Conservation (phyloP, 2,888 invertebrate species). For the Polydrusus pterygomalis region DNA sequence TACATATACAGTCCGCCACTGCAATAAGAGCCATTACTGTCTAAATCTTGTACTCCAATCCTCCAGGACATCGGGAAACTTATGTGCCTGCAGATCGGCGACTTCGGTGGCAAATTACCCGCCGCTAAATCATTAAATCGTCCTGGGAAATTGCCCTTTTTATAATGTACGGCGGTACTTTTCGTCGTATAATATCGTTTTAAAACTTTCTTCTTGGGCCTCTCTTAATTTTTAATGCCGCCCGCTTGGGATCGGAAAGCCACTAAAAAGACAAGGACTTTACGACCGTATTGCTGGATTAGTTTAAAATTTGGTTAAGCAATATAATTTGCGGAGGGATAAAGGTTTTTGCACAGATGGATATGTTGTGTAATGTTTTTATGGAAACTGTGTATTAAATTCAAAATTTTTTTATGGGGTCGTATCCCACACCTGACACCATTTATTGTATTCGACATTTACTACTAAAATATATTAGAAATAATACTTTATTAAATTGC, state of each 20-base stretch:
- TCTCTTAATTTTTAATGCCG: slow-evolving; percentile 32
- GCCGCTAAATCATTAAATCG: slow-evolving; percentile 28
- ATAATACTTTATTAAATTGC: no score
- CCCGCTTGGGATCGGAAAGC: slow-evolving; percentile 3
- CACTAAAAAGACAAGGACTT: slow-evolving; percentile 3
- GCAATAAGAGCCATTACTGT: not conserved
- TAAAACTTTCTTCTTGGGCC: slow-evolving; percentile 23
- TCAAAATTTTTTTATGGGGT: no score
- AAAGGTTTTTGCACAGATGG: not conserved
- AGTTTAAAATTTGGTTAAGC: not conserved
- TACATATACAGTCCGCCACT: not conserved
- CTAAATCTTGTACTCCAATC: slow-evolving; percentile 19
- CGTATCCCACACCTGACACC: no score
- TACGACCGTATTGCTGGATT: not conserved
- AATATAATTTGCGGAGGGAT: not conserved
- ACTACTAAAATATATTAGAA: no score
- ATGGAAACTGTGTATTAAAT: no score
- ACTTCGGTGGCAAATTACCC: slow-evolving; percentile 19
- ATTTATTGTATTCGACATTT: no score
- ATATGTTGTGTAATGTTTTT: no score
- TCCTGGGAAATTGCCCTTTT: slow-evolving; percentile 20
- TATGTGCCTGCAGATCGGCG: slow-evolving; percentile 21
- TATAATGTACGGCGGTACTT: slow-evolving; percentile 19
- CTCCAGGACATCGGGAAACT: slow-evolving; percentile 8
- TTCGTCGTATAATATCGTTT: slow-evolving; percentile 26